phyloP scores from a whole-genome alignment of 1,140 invertebrate species.

The Hyphantria cunea region DNA sequence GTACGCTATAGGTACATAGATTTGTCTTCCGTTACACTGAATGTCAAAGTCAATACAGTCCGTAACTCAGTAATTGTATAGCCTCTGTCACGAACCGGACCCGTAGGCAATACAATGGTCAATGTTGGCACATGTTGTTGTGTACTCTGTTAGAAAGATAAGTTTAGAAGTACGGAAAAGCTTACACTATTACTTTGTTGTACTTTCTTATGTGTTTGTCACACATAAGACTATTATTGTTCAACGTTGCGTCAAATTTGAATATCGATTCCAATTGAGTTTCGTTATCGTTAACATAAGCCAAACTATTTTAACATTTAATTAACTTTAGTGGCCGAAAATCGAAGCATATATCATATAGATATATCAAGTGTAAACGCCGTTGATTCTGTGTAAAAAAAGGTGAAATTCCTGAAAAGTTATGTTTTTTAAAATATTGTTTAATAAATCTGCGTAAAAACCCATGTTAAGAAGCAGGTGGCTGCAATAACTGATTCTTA shows the following conservation, averaged over 20 bases:
- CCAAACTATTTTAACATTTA: no score
- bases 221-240: no score
- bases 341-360: no score
- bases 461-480: no score
- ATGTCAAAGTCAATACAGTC: constrained; percentile 1
- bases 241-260: background rate
- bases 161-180: background rate
- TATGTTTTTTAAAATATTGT: no score
- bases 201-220: background rate
- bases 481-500: no score
- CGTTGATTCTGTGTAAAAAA: no score
- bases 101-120: background rate
- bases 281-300: background rate
- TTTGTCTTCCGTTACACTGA: background rate
- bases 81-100: background rate
- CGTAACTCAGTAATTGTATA: background rate
- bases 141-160: background rate
- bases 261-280: background rate
- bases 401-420: no score
- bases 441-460: no score
- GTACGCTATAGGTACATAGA: background rate
- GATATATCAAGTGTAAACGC: no score
- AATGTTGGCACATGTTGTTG: background rate
- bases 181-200: background rate
- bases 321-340: no score